A percentile compares a stretch with the other conserved stretches of the same genome.
Evolutionary conservation across 2,888 invertebrate species (phyloP).

Genomic region (Gisinianus flammeolus): DNA sequence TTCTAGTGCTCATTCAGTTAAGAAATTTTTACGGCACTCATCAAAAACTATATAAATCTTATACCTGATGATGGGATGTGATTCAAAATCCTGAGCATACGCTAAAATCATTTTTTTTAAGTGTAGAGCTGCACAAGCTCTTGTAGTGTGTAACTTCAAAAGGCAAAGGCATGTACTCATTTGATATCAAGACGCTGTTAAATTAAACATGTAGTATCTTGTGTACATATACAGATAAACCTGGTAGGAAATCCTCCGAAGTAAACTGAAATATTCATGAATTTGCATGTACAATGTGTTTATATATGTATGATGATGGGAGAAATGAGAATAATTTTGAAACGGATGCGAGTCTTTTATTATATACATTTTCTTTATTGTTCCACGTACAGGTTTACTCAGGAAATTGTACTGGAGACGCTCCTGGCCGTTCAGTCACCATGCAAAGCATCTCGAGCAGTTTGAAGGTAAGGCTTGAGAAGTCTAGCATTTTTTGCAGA

Average conservation of each 20-base stretch:
- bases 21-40: background rate
- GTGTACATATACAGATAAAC: background rate
- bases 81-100: background rate
- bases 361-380: too few relatives aligned
- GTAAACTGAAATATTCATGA: background rate
- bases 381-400: slow-evolving; percentile 76
- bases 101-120: background rate
- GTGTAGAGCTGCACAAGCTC: too few relatives aligned
- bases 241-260: too few relatives aligned
- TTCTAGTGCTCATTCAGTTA: background rate
- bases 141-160: too few relatives aligned
- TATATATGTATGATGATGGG: background rate
- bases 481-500: background rate
- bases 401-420: slow-evolving; percentile 77
- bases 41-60: background rate
- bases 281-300: background rate
- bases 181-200: too few relatives aligned
- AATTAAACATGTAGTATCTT: background rate
- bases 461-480: slow-evolving; percentile 87
- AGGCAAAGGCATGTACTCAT: too few relatives aligned
- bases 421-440: slow-evolving; percentile 89
- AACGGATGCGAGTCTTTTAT: too few relatives aligned
- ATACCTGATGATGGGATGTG: background rate
- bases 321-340: too few relatives aligned
- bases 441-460: slow-evolving; percentile 99